Conservation (phyloP, 1,140 invertebrate genomes). For the Ceratina australensis region DNA sequence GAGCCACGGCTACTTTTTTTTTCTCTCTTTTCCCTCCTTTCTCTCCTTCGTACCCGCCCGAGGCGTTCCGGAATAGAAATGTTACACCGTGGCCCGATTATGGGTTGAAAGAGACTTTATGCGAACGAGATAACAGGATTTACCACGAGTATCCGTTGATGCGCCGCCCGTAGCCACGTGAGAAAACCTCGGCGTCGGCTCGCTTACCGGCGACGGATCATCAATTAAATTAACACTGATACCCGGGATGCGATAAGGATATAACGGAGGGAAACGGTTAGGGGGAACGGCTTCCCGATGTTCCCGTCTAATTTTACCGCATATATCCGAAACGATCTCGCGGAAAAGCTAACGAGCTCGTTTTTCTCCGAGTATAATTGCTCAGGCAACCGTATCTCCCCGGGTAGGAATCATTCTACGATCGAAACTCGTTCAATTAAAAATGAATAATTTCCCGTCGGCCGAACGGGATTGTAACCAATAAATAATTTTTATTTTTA, state of each 20-base stretch:
- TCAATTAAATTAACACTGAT: slow-evolving; percentile 34
- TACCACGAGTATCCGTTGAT: slow-evolving; percentile 51
- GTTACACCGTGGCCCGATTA: slow-evolving; percentile 38
- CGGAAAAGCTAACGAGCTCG: too few relatives aligned
- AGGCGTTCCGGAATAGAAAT: slow-evolving; percentile 30
- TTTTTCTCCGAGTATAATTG: not conserved
- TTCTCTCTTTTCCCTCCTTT: not conserved
- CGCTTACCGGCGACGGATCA: not conserved
- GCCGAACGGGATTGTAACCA: too few relatives aligned
- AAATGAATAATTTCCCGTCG: too few relatives aligned
- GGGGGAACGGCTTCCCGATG: not conserved
- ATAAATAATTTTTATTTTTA: too few relatives aligned
- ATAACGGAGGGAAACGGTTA: not conserved
- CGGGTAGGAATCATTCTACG: too few relatives aligned
- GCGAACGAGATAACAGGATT: slow-evolving; percentile 48
- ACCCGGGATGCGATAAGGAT: slow-evolving; percentile 13
- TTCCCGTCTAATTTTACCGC: slow-evolving; percentile 3
- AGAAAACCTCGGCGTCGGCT: slow-evolving; percentile 17
- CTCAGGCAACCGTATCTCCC: not conserved
- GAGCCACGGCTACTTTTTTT: slow-evolving; percentile 1
- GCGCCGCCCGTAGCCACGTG: slow-evolving; percentile 24
- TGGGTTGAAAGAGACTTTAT: slow-evolving; percentile 32
- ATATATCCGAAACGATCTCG: not conserved
- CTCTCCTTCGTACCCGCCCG: not conserved
- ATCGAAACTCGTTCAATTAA: too few relatives aligned